These are phyloP conservation scores for Macrophya annulata DNA, from an alignment of 2,888 invertebrate genomes.

Conservation along the genomic window DNA sequence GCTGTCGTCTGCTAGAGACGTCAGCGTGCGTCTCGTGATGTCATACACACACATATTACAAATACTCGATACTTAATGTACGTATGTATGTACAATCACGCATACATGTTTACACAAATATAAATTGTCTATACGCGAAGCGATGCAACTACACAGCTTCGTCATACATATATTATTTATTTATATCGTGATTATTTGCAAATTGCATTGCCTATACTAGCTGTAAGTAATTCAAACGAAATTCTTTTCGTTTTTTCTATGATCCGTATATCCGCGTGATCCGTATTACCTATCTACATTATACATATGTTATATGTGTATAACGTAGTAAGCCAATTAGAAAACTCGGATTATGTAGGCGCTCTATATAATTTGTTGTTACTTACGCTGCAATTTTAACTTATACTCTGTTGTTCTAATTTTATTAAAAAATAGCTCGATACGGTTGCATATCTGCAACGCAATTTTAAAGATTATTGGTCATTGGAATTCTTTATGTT, in stretches of 20 bases:
- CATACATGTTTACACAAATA: not conserved
- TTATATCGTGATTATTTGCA: not conserved
- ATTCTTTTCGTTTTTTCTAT: conserved; percentile 2
- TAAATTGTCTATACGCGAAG: not conserved
- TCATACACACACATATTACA: conserved; percentile 18
- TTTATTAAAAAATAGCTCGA: not conserved
- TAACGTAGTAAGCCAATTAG: conserved; percentile 14
- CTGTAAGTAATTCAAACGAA: not conserved
- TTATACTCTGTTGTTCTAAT: not conserved
- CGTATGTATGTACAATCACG: not conserved
- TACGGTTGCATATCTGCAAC: not conserved
- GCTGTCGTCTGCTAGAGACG: conserved; percentile 44
- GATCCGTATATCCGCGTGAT: conserved; percentile 26
- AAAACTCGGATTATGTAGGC: not conserved
- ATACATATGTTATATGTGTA: not conserved
- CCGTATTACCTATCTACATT: conserved; percentile 6
- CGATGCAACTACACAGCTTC: not conserved
- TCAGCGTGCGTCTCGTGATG: conserved; percentile 40
- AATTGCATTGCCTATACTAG: not conserved
- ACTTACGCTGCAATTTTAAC: conserved; percentile 15
- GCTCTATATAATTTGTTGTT: conserved; percentile 16
- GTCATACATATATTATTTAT: not conserved
- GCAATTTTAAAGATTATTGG: not conserved
- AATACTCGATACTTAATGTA: not conserved
- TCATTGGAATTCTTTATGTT: not conserved